phyloP scores from a whole-genome alignment of 2,113 vertebrate genomes.

The Sialia sialis region DNA sequence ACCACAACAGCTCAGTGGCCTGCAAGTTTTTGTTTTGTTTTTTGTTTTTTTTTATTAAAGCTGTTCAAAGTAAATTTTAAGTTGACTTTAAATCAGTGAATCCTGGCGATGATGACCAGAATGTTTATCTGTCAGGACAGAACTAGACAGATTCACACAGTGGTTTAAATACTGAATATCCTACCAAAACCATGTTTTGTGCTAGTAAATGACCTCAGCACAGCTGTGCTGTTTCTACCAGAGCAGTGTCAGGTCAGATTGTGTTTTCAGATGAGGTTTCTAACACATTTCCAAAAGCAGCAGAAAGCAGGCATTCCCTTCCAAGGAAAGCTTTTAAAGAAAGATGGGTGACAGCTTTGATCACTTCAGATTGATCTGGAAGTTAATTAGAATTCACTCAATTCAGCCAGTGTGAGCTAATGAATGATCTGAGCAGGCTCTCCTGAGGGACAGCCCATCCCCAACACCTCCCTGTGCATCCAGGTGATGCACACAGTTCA shows the following conservation, averaged over 20 bases:
- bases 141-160: neutral
- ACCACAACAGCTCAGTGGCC: neutral
- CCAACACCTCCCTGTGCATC: neutral
- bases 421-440: neutral
- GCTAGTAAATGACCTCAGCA: neutral
- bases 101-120: neutral
- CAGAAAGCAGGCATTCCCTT: neutral
- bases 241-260: neutral
- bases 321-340: neutral
- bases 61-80: neutral
- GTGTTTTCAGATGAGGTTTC: neutral
- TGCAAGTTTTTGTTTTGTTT: too few relatives aligned
- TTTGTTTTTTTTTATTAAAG: too few relatives aligned
- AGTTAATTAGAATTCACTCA: conserved; percentile 53
- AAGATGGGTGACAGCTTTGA: neutral
- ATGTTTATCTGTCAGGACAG: neutral
- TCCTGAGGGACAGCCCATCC: conserved; percentile 18
- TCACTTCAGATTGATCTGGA: neutral
- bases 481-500: neutral
- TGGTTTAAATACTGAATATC: neutral
- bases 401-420: neutral
- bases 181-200: neutral
- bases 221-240: neutral
- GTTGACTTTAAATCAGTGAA: neutral
- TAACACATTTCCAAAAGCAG: neutral